Conservation (phyloP, 2,888 invertebrate species). For the Nephrotoma flavescens region DNA sequence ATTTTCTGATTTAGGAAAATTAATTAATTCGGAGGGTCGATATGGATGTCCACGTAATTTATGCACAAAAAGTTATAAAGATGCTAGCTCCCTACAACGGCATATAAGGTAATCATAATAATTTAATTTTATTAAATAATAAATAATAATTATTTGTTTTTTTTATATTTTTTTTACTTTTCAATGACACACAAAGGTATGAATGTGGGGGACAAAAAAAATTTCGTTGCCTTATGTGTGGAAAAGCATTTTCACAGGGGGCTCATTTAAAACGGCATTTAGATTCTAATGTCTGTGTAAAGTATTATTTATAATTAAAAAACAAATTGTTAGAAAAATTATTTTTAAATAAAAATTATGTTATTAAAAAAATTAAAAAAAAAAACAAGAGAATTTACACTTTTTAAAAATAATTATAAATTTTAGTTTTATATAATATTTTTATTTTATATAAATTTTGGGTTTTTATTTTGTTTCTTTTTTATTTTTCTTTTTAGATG, state of each 20-base stretch:
- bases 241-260: conserved; percentile 51
- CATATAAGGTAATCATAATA: conserved; percentile 27
- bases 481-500: background rate
- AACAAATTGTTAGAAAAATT: conserved; percentile 24
- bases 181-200: conserved; percentile 33
- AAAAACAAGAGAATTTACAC: conserved; percentile 4
- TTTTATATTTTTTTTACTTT: background rate
- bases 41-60: conserved; percentile 33
- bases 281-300: conserved; percentile 34
- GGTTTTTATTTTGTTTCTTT: background rate
- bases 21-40: conserved; percentile 32
- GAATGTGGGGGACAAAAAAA: conserved; percentile 55
- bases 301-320: conserved; percentile 32
- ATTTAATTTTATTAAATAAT: background rate
- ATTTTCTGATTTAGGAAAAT: conserved; percentile 33
- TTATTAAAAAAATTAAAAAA: conserved; percentile 8
- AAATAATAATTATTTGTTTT: conserved; percentile 8
- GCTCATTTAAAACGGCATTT: conserved; percentile 46
- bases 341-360: conserved; percentile 9
- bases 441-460: background rate
- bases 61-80: conserved; percentile 34
- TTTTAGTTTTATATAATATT: background rate
- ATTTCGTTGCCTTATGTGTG: conserved; percentile 50
- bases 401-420: background rate
- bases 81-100: conserved; percentile 34